Conservation (phyloP, 2,797 vertebrate genomes). For the Sebastes vulpes region DNA sequence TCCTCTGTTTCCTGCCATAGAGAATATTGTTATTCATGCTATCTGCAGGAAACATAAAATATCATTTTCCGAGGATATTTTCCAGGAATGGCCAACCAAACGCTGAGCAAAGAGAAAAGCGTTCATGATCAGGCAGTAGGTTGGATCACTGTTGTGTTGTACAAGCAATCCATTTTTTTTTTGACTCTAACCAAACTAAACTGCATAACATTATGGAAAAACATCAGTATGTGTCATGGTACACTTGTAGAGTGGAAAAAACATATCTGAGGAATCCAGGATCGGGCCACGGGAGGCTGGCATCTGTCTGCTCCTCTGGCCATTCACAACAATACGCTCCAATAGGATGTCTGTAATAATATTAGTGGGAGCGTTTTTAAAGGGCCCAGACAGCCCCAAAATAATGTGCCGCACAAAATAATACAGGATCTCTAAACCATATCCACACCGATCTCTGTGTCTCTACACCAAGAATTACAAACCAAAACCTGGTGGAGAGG, state of each 20-base stretch:
- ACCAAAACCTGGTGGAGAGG: constrained; percentile 8
- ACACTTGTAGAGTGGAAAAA: constrained; percentile 49
- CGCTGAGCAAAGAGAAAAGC: neutral
- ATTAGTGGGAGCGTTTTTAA: constrained; percentile 69
- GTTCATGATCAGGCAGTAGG: neutral
- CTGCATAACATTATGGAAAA: constrained; percentile 28
- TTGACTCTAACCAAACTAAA: constrained; percentile 4
- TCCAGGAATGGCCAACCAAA: constrained; percentile 3
- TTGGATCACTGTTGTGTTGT: neutral
- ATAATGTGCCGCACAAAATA: constrained; percentile 51
- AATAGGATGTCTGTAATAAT: constrained; percentile 74
- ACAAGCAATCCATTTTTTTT: neutral
- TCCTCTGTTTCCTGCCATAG: neutral
- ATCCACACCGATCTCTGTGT: constrained; percentile 21
- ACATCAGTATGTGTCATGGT: constrained; percentile 51
- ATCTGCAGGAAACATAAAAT: constrained; percentile 9
- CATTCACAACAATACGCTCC: constrained; percentile 75
- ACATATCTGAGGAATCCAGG: constrained; percentile 50
- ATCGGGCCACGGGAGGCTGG: constrained; percentile 70
- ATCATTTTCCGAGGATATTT: constrained; percentile 13
- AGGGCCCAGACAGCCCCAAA: constrained; percentile 55
- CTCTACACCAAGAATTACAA: constrained; percentile 29
- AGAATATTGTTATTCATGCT: neutral
- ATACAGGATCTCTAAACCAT: constrained; percentile 21
- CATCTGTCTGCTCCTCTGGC: constrained; percentile 57